A percentile compares a stretch with the other conserved stretches of the same genome.
Evolutionary conservation across 2,888 invertebrate species (phyloP).

Genomic region (Synanthedon formicaeformis): DNA sequence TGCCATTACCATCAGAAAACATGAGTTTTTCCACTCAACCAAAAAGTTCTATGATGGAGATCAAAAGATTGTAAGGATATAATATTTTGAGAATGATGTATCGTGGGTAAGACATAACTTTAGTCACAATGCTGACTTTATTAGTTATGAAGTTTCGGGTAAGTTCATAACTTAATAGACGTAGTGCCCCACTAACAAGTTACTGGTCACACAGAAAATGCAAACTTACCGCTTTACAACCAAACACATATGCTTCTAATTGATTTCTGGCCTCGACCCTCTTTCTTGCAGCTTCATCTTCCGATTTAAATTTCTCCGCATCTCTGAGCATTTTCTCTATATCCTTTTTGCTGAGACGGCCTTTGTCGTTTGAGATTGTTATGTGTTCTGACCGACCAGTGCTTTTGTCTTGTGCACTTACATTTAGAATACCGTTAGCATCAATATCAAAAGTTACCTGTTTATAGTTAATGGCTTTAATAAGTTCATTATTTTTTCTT

Average conservation of each 20-base stretch:
- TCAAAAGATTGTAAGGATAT: no score
- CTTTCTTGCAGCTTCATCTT: slow-evolving; percentile 79
- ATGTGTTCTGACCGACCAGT: slow-evolving; percentile 85
- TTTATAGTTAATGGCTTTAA: slow-evolving; percentile 22
- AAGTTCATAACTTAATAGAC: no score
- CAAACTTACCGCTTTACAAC: slow-evolving; percentile 45
- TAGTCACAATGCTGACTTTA: no score
- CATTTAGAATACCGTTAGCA: slow-evolving; percentile 89
- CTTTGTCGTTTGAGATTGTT: slow-evolving; percentile 89
- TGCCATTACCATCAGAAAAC: no score
- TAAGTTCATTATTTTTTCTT: background rate
- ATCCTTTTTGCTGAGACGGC: slow-evolving; percentile 85
- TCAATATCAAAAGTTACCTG: slow-evolving; percentile 89
- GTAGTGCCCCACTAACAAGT: no score
- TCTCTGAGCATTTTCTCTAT: slow-evolving; percentile 88
- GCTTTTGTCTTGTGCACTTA: slow-evolving; percentile 81
- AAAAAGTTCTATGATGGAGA: no score
- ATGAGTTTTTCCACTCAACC: no score
- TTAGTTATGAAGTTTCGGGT: no score
- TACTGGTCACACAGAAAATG: no score
- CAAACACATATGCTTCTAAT: slow-evolving; percentile 81
- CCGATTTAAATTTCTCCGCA: slow-evolving; percentile 81
- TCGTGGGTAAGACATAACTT: no score
- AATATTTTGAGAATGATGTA: no score
- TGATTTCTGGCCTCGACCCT: slow-evolving; percentile 79